These are phyloP conservation scores for Lutraria lutraria DNA, from an alignment of 2,888 invertebrate genomes.

Conservation along the genomic window DNA sequence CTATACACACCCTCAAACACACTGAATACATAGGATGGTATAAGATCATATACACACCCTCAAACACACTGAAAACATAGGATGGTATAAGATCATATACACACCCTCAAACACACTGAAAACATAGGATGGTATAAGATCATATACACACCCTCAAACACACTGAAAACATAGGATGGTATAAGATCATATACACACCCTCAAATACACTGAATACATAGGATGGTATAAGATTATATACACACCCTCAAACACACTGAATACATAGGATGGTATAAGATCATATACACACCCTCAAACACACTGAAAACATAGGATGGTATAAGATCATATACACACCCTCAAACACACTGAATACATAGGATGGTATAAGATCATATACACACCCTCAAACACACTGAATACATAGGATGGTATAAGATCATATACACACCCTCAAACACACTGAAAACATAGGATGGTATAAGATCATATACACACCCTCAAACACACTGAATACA, in stretches of 20 bases:
- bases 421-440: slow-evolving; percentile 69
- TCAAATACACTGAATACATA: slow-evolving; percentile 66
- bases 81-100: slow-evolving; percentile 75
- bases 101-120: slow-evolving; percentile 63
- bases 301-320: slow-evolving; percentile 73
- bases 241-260: slow-evolving; percentile 64
- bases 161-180: slow-evolving; percentile 74
- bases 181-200: slow-evolving; percentile 70
- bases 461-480: slow-evolving; percentile 74
- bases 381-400: slow-evolving; percentile 61
- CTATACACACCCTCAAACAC: slow-evolving; percentile 65
- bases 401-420: slow-evolving; percentile 76
- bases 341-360: slow-evolving; percentile 66
- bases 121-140: slow-evolving; percentile 77
- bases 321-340: slow-evolving; percentile 71
- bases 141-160: slow-evolving; percentile 67
- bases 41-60: slow-evolving; percentile 70
- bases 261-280: slow-evolving; percentile 76
- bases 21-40: slow-evolving; percentile 74
- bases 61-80: slow-evolving; percentile 65
- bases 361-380: slow-evolving; percentile 76
- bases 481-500: slow-evolving; percentile 61
- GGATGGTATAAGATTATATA: slow-evolving; percentile 75
- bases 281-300: slow-evolving; percentile 65
- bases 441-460: slow-evolving; percentile 71